Evolutionary conservation across 2,797 vertebrate genomes (phyloP), one percentile per base, ranked within the genome.

Genomic region (Oreochromis mossambicus): DNA sequence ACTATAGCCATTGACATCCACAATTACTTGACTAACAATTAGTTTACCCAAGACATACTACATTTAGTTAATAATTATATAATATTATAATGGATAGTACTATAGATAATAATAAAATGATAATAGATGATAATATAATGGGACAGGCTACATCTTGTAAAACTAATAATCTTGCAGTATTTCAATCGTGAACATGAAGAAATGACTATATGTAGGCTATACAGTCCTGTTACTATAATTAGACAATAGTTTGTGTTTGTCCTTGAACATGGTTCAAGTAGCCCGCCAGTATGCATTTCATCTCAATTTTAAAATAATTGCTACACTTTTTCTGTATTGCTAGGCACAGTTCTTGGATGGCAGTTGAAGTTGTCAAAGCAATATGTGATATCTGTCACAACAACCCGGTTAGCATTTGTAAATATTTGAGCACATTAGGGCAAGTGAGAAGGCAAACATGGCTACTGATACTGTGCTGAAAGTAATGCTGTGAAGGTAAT

Each of bases 381-480:
- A 6, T 41, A 41, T 41, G 12, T 68, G 63, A 41, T 21, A 38
- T 68, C 36, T 68, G 36, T 68, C 63, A 68, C 36, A 41, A 41
- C 63, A 24, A 41, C 12, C 12, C 36, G 1, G 0, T 1, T 24
- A 24, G 63, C 36, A 68, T 41, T 68, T 68, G 19, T 68, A 68
- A 41, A 41, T 68, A 24, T 68, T 68, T 68, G 36, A 41, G 36
- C n/a, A 24, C 10, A 14, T 21, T 41, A 0, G 36, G 7, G n/a
- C n/a, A 68, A 66, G 14, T 21, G 10, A 34, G 11, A 38, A 21
- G 36, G 63, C 12, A 68, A 68, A 68, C 36, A 0, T 41, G 7
- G 0, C 38, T 41, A 14, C 2, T n/a, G 56, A 61, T 61, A 34
- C 0, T 61, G 29, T 61, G 2, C 56, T n/a, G 6, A 61, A 0